Conservation (phyloP, 2,888 invertebrate species). For the Smittia sp. region DNA sequence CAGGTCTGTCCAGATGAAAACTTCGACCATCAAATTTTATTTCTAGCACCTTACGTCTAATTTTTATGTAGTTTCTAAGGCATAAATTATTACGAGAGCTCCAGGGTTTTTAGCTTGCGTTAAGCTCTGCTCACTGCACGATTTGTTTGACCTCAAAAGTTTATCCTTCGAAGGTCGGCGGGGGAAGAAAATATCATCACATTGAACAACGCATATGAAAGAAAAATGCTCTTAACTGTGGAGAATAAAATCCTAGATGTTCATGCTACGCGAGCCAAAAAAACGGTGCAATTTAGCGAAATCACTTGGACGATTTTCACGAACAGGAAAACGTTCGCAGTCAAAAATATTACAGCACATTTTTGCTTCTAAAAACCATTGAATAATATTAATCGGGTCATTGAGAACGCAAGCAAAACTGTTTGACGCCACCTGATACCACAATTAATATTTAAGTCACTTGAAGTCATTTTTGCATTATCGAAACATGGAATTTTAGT, state of each 20-base stretch:
- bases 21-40: not conserved
- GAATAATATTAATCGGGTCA: not conserved
- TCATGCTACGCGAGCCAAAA: not conserved
- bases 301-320: not conserved
- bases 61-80: slow-evolving; percentile 12
- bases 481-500: not conserved
- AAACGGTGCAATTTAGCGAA: not conserved
- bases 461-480: not conserved
- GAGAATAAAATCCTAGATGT: no score
- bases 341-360: not conserved
- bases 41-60: no score
- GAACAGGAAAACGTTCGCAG: not conserved
- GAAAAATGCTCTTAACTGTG: no score
- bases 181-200: no score
- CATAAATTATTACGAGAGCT: not conserved
- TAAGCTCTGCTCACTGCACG: no score
- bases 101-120: no score
- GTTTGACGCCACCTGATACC: not conserved
- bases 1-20: no score
- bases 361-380: not conserved
- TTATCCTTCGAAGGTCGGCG: no score
- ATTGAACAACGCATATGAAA: no score
- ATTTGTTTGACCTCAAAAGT: no score
- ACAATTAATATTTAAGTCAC: no score
- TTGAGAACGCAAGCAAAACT: not conserved